Evolutionary conservation across 2,797 vertebrate genomes (phyloP).

Genomic region (Lerista edwardsae): DNA sequence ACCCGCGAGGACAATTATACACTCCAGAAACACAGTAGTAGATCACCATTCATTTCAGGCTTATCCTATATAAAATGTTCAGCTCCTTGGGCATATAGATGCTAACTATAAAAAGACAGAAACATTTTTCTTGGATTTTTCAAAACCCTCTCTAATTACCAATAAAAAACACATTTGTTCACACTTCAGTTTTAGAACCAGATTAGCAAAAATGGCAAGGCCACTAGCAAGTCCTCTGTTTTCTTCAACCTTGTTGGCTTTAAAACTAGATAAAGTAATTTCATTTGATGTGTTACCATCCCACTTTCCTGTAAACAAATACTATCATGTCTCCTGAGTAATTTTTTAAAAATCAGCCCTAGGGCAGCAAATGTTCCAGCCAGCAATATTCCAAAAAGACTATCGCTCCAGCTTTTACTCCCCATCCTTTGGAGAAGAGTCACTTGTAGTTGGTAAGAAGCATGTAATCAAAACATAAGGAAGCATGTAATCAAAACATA

Average conservation of each 20-base stretch:
- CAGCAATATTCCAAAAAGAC: neutral
- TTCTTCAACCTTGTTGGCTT: neutral
- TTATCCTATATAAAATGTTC: constrained; percentile 2
- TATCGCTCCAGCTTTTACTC: neutral
- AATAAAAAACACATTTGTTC: neutral
- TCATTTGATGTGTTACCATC: neutral
- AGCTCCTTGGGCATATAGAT: neutral
- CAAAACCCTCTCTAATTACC: neutral
- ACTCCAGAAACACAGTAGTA: neutral
- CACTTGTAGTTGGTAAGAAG: neutral
- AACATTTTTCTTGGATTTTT: neutral
- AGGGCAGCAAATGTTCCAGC: neutral
- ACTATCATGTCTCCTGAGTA: neutral
- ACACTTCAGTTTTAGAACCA: neutral
- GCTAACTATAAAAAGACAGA: constrained; percentile 7
- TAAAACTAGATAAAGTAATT: neutral
- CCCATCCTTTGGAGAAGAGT: neutral
- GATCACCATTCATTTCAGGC: neutral
- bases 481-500: too few relatives aligned
- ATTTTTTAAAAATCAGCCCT: neutral
- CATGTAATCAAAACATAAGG: neutral
- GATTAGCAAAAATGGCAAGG: neutral
- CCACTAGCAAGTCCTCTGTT: neutral
- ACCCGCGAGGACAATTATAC: neutral
- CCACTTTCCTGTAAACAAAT: constrained; percentile 4